Evolutionary conservation across 1,140 invertebrate species (phyloP).

Genomic region (Euborellia annulipes): DNA sequence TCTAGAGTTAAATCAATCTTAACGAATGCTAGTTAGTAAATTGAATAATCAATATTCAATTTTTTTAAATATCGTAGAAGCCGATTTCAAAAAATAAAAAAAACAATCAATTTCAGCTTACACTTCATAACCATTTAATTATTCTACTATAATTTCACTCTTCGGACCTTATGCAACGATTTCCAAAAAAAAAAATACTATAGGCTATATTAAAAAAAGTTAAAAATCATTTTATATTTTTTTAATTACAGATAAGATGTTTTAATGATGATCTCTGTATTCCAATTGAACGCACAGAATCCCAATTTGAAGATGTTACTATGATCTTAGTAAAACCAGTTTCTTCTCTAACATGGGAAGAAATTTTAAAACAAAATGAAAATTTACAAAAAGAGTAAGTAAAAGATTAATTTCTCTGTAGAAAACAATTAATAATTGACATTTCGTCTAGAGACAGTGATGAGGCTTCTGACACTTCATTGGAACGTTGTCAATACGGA

Average conservation of each 20-base stretch:
- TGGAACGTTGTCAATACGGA: conserved; percentile 22
- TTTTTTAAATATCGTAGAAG: background rate
- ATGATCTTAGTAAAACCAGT: conserved; percentile 63
- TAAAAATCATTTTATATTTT: conserved; percentile 5
- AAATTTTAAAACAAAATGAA: conserved; percentile 27
- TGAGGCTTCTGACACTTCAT: background rate
- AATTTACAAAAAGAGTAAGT: conserved; percentile 17
- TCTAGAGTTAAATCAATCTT: too few relatives aligned
- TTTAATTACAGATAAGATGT: conserved; percentile 33
- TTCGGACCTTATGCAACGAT: too few relatives aligned
- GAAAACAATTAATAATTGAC: background rate
- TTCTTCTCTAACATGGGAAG: conserved; percentile 34
- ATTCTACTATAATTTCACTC: background rate
- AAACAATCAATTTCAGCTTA: background rate
- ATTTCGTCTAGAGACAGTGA: background rate
- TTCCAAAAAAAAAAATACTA: too few relatives aligned
- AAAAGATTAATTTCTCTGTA: background rate
- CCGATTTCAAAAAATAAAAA: background rate
- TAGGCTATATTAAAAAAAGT: background rate
- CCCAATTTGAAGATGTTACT: conserved; percentile 39
- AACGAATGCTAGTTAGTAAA: too few relatives aligned
- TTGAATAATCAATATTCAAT: too few relatives aligned
- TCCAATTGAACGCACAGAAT: conserved; percentile 39
- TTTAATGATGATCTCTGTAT: conserved; percentile 48
- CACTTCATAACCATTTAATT: background rate